phyloP scores from a whole-genome alignment of 2,797 vertebrate species.

The Epinephelus malabaricus region DNA sequence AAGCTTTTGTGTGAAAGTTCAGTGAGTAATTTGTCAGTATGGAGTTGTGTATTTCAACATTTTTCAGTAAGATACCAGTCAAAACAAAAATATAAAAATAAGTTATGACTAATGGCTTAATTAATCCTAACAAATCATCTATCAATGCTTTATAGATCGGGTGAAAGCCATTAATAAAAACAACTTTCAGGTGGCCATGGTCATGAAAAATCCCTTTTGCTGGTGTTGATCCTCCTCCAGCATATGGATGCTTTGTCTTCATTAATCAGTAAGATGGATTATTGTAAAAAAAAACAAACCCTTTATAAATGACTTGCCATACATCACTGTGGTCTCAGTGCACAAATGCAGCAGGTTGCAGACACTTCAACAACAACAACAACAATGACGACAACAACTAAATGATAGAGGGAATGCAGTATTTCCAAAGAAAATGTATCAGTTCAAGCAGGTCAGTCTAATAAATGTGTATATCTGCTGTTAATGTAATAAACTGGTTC shows the following conservation, averaged over 20 bases:
- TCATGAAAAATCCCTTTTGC: slow-evolving; percentile 1
- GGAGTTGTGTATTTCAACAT: background rate
- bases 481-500: background rate
- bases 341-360: too few relatives aligned
- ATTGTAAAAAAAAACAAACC: background rate
- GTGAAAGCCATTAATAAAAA: background rate
- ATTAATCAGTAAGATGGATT: slow-evolving; percentile 9
- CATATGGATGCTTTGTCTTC: background rate
- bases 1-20: background rate
- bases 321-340: background rate
- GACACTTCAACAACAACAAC: too few relatives aligned
- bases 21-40: background rate
- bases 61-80: background rate
- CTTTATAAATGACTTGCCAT: background rate
- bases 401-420: background rate
- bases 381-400: background rate
- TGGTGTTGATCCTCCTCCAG: background rate
- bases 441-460: background rate
- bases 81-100: background rate
- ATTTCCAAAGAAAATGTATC: slow-evolving; percentile 3
- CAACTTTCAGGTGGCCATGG: background rate
- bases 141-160: background rate
- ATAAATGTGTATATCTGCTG: background rate
- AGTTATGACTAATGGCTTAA: background rate
- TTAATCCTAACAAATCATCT: background rate